Percentiles rank a stretch among this genome's conserved stretches.
phyloP scores from a whole-genome alignment of 2,888 invertebrate genomes.

The Leptothorax acervorum region DNA sequence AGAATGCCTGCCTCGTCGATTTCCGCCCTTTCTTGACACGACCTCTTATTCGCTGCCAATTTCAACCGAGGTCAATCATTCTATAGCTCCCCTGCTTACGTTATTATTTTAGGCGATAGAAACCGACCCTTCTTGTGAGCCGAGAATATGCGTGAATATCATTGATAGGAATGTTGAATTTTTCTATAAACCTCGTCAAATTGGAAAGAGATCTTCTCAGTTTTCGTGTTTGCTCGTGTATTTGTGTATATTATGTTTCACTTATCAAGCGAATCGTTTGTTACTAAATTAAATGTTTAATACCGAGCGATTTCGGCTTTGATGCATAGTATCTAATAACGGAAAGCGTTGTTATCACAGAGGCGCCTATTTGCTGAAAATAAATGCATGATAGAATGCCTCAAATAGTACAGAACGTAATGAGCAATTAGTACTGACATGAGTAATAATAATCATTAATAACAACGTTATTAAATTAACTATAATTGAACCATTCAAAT shows the following conservation, averaged over 20 bases:
- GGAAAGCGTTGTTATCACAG: not conserved
- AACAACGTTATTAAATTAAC: constrained; percentile 10
- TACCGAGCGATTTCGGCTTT: not conserved
- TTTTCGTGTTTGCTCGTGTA: not conserved
- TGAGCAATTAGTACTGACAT: not conserved
- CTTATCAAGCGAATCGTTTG: not conserved
- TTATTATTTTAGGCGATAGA: constrained; percentile 37
- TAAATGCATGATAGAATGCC: not conserved
- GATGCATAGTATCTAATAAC: not conserved
- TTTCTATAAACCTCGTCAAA: not conserved
- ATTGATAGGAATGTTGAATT: not conserved
- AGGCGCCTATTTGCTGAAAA: not conserved
- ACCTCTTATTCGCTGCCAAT: constrained; percentile 28
- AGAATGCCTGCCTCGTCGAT: constrained; percentile 13
- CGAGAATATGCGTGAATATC: not conserved
- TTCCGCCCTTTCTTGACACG: not conserved
- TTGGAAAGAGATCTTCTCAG: not conserved
- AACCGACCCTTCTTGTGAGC: not conserved
- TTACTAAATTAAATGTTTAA: not conserved
- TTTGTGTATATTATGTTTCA: not conserved
- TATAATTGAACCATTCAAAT: not conserved
- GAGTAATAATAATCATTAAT: not conserved
- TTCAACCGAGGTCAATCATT: constrained; percentile 44
- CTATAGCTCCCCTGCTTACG: not conserved
- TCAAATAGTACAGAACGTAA: constrained; percentile 5